Evolutionary conservation across 2,888 invertebrate species (phyloP), one percentile per base, ranked within the genome.

Genomic region (Mythimna pallens): DNA sequence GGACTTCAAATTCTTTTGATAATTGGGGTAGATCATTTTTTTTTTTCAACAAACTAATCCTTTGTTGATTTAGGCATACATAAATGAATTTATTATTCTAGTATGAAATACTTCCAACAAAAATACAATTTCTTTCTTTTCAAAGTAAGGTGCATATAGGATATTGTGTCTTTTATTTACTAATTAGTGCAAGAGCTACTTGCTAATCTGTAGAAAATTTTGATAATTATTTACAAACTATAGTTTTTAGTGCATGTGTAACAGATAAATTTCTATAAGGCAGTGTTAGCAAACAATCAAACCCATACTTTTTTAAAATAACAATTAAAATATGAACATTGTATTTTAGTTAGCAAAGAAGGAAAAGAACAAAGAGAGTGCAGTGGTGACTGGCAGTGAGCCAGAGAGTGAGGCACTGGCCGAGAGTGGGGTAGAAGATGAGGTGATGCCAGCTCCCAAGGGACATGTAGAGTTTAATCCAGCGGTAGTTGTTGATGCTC

Each of bases 401-500:
- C 89, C 91, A 22, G 95, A 95, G 67, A 96, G 96, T 86, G 96
- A 96, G 80, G 94, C 94, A 2, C 95, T 87, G 0, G 95, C 93
- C 17, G 96, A 96, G 77, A 96, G 96, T 84, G 95, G 96, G 20
- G 86, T 91, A 40, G 96, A 96, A 65, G 96, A 96, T 76, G 96
- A 96, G 40, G 71, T 87, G 0, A 86, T 89, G 54, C 90, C 92
- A 0, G 84, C 88, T 59, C 86, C 87, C 59, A 95, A 94, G 84
- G 93, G 91, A 25, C 97, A 97, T 91, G 98, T 98, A 10, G 98
- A 98, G 87, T 97, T 98, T 85, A 85, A 89, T 82, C 97, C 97
- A 80, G 97, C 97, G 73, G 96, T 97, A 54, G 97, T 97, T 59
- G 97, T 97, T 54, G 97, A 97, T 87, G 94, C 97, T 65, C 94